Evolutionary conservation across 2,113 vertebrate species (phyloP).

Genomic region (Bombycilla garrulus): DNA sequence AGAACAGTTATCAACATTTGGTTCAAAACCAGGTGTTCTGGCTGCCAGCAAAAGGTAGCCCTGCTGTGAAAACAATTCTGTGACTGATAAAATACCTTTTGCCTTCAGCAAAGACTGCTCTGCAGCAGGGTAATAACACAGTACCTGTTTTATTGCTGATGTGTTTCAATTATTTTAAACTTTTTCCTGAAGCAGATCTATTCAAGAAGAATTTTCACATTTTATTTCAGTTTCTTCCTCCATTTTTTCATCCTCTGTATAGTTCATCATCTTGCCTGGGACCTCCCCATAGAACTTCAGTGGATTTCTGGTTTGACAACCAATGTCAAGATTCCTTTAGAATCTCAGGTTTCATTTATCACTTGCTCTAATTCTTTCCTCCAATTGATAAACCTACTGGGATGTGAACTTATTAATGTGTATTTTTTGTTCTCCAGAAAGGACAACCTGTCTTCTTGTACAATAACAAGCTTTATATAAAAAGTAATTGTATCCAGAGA

Average conservation of each 20-base stretch:
- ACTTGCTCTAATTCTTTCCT: background rate
- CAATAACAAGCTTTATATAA: background rate
- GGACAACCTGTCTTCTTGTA: background rate
- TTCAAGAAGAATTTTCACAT: background rate
- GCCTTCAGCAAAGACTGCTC: background rate
- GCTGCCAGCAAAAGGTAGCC: background rate
- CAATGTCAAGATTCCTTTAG: background rate
- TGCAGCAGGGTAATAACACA: background rate
- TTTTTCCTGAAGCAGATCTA: background rate
- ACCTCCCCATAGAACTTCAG: background rate
- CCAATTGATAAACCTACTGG: background rate
- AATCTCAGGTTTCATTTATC: background rate
- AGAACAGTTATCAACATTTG: background rate
- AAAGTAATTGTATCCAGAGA: background rate
- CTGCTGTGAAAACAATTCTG: conserved; percentile 24
- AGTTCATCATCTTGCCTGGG: background rate
- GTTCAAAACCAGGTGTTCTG: background rate
- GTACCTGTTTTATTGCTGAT: background rate
- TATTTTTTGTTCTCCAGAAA: background rate
- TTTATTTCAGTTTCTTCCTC: background rate
- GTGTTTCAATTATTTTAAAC: background rate
- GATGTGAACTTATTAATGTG: background rate
- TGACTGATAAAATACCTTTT: background rate
- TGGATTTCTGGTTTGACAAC: background rate
- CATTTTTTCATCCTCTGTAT: background rate